Base-by-base conservation (phyloP, 2,113 vertebrate genomes). In the Callipepla californica region DNA sequence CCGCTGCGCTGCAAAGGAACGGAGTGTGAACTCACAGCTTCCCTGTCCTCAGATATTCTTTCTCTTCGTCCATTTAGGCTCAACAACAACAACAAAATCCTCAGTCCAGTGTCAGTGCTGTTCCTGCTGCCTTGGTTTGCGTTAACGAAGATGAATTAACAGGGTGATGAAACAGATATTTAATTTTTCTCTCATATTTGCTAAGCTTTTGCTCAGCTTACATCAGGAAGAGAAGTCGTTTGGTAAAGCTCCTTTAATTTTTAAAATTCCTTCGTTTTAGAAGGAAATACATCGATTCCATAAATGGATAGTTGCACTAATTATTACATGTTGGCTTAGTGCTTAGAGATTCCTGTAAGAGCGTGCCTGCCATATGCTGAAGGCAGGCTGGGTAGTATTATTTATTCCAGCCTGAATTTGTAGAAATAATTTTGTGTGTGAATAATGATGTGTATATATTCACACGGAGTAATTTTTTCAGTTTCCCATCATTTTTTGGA, bases 361-460 rank as follows among this genome's bases (percentile, higher is more conserved):
- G 38, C 67, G 23, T 93, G 79, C 76, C 76, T 95, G 45, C 93
- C 92, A 95, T 95, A 93, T 95, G 94, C 55, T 91, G 80, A 69
- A 79, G 45, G 68, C 67, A 94, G 66, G 59, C 67, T 95, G 86
- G 58, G 76, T 90, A 76, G 73, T 88, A 50, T 45, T 91, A 92
- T 92, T 94, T 95, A 89, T 89, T 94, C 36, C 74, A 89, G n/a
- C 74, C 83, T 76, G 40, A 78, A 90, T 92, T 58, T 68, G 30
- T 61, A 76, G 75, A 67, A 85, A 36, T 17, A 36, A 32, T 26
- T 42, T 6, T 50, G n/a, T 78, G 73, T 0, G 1, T 68, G 91
- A 59, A 72, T 57, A 89, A 16, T 3, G 5, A 44, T 44, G 19
- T 53, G 5, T 53, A 48, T 67, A 45, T 44, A 70, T 63, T 89